Conservation (phyloP, 2,113 vertebrate genomes). For the Cranoglanis bouderius region DNA sequence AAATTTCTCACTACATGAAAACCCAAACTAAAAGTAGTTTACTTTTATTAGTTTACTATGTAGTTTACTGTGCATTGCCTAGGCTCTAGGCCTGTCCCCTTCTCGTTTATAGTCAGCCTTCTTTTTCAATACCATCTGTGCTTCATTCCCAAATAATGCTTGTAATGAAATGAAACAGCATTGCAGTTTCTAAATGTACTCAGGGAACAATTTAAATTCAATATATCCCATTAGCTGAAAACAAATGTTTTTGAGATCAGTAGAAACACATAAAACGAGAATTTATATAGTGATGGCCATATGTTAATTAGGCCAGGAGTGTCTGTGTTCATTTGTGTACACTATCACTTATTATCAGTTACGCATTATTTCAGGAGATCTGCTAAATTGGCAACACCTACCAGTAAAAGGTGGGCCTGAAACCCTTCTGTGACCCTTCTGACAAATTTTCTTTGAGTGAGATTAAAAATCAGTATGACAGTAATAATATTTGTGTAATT, state of each 20-base stretch:
- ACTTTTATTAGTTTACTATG: too few species aligned
- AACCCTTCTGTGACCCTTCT: neutral
- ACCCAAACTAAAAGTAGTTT: neutral
- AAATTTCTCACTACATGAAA: neutral
- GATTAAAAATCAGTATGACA: neutral
- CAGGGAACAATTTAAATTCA: neutral
- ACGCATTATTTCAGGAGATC: neutral
- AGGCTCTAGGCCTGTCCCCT: neutral
- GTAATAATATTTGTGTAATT: neutral
- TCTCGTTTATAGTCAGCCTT: neutral
- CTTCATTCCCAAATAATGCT: neutral
- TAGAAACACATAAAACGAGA: neutral
- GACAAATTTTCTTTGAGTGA: neutral
- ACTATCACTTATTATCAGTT: neutral
- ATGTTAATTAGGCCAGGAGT: neutral
- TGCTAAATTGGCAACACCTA: neutral
- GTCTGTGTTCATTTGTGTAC: neutral
- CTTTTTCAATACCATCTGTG: neutral
- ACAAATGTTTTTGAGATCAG: neutral
- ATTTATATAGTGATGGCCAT: neutral
- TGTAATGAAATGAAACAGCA: neutral
- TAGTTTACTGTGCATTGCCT: neutral
- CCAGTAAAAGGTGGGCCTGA: neutral
- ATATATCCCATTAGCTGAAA: neutral
- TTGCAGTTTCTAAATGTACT: neutral